Evolutionary conservation across 2,113 vertebrate genomes (phyloP), one percentile per base, ranked within the genome.

Genomic region (Columbina picui): DNA sequence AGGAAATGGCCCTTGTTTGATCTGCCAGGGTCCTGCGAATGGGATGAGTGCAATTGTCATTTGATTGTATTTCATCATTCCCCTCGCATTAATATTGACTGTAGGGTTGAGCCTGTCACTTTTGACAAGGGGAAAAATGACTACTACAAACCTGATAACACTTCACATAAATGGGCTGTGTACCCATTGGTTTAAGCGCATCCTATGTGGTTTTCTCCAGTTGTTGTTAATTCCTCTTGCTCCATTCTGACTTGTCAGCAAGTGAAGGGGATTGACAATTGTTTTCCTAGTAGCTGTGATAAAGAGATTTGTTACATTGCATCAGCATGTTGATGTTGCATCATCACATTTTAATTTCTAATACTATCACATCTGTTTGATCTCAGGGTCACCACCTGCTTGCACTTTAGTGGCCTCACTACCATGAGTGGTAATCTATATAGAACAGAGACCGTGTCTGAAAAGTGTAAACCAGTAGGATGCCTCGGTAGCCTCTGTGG

Each of bases 11-110:
- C 55, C 84, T 83, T 88, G 57, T 94, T 88, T 74, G 82, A 57
- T 70, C 63, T 91, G 27, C 55, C 34, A 43, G 55, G 27, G 71
- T 79, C 82, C 94, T 94, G 94, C 15, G 43, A 92, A 94, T 70
- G 36, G 90, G 82, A 91, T 41, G 17, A 84, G 82, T 87, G 12
- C 74, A 85, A 36, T 95, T 95, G 90, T 96, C 73, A 84, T 96
- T 90, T 92, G 82, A 49, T 23, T 87, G 29, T 79, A 12, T 89
- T 96, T 93, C 52, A 55, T 30, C 18, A 13, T 96, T 94, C 41
- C 59, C 53, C 41, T 81, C 70, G 49, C 70, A 64, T 94, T 85
- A 79, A 39, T 90, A 84, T 39, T 94, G 70, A 91, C 77, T 0
- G 0, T 60, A 60, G 79, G 61, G 53, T 82, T 94, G 91, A 67